These are phyloP conservation scores for Poecilia gillii DNA, from an alignment of 2,797 vertebrate species.

Conservation along the genomic window DNA sequence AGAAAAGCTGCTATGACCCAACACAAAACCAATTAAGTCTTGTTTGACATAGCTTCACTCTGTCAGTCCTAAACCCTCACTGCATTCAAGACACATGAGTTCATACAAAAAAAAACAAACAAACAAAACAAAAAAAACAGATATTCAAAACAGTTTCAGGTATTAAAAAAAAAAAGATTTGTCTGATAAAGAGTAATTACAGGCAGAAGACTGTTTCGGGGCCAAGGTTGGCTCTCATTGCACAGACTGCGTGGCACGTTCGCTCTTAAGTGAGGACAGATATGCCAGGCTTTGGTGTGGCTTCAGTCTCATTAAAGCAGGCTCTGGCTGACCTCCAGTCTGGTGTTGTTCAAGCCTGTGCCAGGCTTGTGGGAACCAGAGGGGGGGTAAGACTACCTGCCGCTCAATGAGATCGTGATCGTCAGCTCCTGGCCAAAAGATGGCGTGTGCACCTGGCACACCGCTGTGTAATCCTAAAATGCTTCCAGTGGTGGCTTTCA, in stretches of 20 bases:
- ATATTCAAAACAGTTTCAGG: slow-evolving; percentile 37
- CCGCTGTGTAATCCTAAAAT: slow-evolving; percentile 14
- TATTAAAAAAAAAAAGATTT: slow-evolving; percentile 33
- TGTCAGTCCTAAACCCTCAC: neutral
- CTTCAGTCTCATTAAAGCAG: slow-evolving; percentile 68
- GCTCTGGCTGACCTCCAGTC: slow-evolving; percentile 74
- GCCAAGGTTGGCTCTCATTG: slow-evolving; percentile 59
- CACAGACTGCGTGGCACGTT: slow-evolving; percentile 52
- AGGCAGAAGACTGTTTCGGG: slow-evolving; percentile 61
- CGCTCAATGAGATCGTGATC: slow-evolving; percentile 40
- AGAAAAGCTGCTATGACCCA: neutral
- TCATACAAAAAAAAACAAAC: slow-evolving; percentile 24
- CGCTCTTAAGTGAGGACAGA: slow-evolving; percentile 64
- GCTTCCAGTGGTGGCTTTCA: slow-evolving; percentile 8
- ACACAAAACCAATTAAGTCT: neutral
- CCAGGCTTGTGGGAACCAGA: slow-evolving; percentile 58
- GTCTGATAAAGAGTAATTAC: slow-evolving; percentile 66
- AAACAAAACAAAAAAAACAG: slow-evolving; percentile 17
- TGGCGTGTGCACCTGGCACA: slow-evolving; percentile 44
- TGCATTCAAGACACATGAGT: slow-evolving; percentile 10
- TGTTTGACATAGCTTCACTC: neutral
- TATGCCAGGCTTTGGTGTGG: slow-evolving; percentile 63
- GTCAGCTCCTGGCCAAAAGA: slow-evolving; percentile 52
- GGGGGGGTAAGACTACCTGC: slow-evolving; percentile 62
- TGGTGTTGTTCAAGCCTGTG: slow-evolving; percentile 49